Base-by-base conservation (phyloP, 2,797 vertebrate species). In the Diplodus sargus region DNA sequence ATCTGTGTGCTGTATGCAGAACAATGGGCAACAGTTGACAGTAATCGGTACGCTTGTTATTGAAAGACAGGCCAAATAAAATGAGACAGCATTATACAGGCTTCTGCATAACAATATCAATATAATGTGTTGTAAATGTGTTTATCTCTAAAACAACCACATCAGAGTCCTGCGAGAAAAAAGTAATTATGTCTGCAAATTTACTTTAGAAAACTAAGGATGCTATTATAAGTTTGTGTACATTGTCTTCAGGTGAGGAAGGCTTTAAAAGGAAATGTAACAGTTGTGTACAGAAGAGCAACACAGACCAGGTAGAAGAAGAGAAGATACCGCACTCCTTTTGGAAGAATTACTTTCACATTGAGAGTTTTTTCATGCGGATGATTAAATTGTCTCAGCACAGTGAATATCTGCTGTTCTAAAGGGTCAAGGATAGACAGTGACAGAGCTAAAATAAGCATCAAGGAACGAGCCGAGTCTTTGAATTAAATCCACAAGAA, bases 321-420 rank as follows among this genome's bases (percentile, higher is more conserved):
- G n/a, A 3, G 57, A 22, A 3, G 28, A 34, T 8, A 9, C 5
- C 34, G 49, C 42, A 16, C 22, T 23, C 67, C 49, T 70, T 79
- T 79, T 76, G 30, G 12, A 65, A 25, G 45, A 74, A 72, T 30
- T 52, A 17, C 56, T 53, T 60, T 73, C 54, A 72, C 45, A 80
- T 20, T 64, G 49, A 68, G 67, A 57, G 59, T 48, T 70, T 70
- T 15, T 43, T 78, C 66, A 74, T 68, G 73, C 70, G 68, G 64
- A 84, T 81, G 75, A 74, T 85, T 73, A 47, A 5, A 28, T 83
- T 85, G 84, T 68, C 53, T 70, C 58, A 16, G 39, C 49, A 58
- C 52, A 74, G 48, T 65, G 69, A 63, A 71, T 69, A 43, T 74
- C 39, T 85, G 57, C 70, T 73, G 16, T 58, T 81, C 23, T 59